A percentile compares a stretch with the other conserved stretches of the same genome.
These are phyloP conservation scores for Pseudocheirus occidentalis DNA, from an alignment of 2,797 vertebrate genomes.

Conservation along the genomic window DNA sequence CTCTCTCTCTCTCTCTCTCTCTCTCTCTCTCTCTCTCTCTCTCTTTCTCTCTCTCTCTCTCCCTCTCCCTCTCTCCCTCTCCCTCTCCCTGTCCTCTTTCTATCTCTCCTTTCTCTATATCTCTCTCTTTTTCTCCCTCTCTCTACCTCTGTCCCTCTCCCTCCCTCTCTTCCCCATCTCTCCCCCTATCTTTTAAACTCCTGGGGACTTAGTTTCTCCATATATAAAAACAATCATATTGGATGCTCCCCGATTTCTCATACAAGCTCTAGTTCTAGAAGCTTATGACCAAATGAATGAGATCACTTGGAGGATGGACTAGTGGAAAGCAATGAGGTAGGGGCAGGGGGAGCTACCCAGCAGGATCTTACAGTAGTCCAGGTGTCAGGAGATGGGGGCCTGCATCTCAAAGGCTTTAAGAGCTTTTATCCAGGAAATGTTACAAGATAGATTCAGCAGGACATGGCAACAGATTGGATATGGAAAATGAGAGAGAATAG, in stretches of 20 bases:
- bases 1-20: too few relatives aligned
- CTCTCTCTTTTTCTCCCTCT: background rate
- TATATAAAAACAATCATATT: background rate
- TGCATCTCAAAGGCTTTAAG: background rate
- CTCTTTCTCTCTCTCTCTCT: too few relatives aligned
- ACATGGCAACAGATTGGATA: background rate
- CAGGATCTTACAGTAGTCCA: background rate
- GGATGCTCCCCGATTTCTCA: background rate
- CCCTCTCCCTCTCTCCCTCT: background rate
- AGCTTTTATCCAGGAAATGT: background rate
- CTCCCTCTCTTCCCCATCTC: background rate
- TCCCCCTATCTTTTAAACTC: background rate
- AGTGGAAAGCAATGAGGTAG: background rate
- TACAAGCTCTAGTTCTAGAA: background rate
- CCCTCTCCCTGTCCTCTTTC: background rate
- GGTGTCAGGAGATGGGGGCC: background rate
- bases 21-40: background rate
- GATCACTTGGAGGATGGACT: background rate
- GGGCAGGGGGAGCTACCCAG: background rate
- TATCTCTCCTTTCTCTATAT: background rate
- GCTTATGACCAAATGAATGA: background rate
- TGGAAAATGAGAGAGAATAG: background rate
- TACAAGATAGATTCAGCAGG: background rate
- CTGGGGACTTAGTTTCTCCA: background rate
- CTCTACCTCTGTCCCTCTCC: too few relatives aligned